Percentiles rank a stretch among this genome's conserved stretches.
Evolutionary conservation across 2,888 invertebrate species (phyloP).

Genomic region (Macrophya alboannulata): DNA sequence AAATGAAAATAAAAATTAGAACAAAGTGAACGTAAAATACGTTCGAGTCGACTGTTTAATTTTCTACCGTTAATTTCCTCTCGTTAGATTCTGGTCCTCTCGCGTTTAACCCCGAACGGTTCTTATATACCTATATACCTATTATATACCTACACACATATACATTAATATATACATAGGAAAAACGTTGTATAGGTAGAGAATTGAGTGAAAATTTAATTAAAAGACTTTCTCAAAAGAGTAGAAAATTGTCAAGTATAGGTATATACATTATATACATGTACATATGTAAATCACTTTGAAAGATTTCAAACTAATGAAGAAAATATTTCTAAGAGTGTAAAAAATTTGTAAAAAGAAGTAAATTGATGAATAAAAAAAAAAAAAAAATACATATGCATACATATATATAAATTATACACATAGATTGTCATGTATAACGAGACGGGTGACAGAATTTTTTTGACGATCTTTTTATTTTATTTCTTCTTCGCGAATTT

Average conservation of each 20-base stretch:
- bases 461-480: no score
- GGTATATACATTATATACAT: background rate
- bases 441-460: no score
- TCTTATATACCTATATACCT: background rate
- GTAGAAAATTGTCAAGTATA: slow-evolving; percentile 13
- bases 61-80: slow-evolving; percentile 17
- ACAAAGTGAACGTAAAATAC: background rate
- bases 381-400: no score
- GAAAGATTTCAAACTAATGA: background rate
- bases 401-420: no score
- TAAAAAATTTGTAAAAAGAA: no score
- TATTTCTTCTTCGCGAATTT: no score
- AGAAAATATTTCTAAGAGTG: background rate
- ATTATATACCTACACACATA: no score
- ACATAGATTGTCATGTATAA: no score
- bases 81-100: background rate
- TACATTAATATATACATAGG: no score
- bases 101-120: background rate
- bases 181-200: background rate
- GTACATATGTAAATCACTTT: background rate
- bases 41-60: background rate
- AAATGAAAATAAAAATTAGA: background rate
- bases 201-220: background rate
- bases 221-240: background rate
- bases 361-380: no score